Evolutionary conservation across 2,888 invertebrate genomes (phyloP).

Genomic region (Sympetrum striolatum): DNA sequence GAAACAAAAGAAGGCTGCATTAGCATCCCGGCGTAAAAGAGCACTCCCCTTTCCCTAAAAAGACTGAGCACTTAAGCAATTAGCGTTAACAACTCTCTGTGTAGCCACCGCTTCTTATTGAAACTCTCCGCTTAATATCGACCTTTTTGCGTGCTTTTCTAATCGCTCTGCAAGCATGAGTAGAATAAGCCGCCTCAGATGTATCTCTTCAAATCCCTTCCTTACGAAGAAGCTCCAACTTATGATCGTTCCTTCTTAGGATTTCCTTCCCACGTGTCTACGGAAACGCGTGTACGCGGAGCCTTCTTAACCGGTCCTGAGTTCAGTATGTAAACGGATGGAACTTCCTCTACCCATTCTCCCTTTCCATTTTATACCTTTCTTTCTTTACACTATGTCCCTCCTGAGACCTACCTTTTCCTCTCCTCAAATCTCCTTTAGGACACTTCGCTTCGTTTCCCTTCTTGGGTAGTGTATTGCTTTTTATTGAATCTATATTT

Average conservation of each 20-base stretch:
- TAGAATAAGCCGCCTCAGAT: not conserved
- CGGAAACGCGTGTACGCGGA: no score
- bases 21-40: not conserved
- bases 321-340: not conserved
- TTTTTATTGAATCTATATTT: no score
- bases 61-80: not conserved
- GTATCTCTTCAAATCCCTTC: not conserved
- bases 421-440: not conserved
- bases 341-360: not conserved
- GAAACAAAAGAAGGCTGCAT: not conserved
- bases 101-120: not conserved
- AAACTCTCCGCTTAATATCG: not conserved
- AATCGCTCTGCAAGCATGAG: not conserved
- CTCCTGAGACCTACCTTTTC: no score
- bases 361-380: not conserved
- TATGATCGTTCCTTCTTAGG: not conserved
- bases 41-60: not conserved
- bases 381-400: not conserved
- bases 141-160: not conserved
- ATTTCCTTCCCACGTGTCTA: not conserved
- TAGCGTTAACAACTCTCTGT: not conserved
- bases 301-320: not conserved
- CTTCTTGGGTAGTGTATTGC: not conserved
- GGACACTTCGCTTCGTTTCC: not conserved
- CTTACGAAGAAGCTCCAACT: not conserved